Conservation (phyloP, 2,113 vertebrate species). For the human region DNA sequence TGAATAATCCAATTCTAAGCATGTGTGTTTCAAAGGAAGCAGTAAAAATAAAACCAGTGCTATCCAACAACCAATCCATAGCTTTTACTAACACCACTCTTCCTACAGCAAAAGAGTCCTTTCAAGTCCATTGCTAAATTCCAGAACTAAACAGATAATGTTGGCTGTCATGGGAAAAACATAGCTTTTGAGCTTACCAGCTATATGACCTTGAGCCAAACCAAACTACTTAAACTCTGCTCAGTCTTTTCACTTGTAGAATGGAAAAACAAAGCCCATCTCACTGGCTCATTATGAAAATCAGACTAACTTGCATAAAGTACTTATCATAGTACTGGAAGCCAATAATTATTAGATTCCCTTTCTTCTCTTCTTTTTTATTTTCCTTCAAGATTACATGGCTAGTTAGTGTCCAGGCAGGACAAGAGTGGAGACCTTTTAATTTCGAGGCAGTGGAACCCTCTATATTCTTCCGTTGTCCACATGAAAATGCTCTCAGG, state of each 20-base stretch:
- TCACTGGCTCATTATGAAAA: neutral
- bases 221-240: neutral
- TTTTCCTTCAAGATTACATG: neutral
- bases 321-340: neutral
- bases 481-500: neutral
- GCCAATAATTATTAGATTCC: neutral
- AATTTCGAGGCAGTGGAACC: neutral
- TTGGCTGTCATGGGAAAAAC: neutral
- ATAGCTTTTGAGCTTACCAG: neutral
- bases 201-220: neutral
- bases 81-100: neutral
- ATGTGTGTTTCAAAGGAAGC: neutral
- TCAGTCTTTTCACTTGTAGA: neutral
- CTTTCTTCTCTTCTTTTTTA: neutral
- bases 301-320: neutral
- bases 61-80: no score
- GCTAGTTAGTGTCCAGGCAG: neutral
- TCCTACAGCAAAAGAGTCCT: neutral
- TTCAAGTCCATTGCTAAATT: neutral
- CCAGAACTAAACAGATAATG: neutral
- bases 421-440: neutral
- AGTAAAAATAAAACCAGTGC: neutral
- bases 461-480: neutral
- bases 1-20: neutral
- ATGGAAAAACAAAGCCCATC: neutral